phyloP scores from a whole-genome alignment of 2,113 vertebrate species.

The Sterna hirundo region DNA sequence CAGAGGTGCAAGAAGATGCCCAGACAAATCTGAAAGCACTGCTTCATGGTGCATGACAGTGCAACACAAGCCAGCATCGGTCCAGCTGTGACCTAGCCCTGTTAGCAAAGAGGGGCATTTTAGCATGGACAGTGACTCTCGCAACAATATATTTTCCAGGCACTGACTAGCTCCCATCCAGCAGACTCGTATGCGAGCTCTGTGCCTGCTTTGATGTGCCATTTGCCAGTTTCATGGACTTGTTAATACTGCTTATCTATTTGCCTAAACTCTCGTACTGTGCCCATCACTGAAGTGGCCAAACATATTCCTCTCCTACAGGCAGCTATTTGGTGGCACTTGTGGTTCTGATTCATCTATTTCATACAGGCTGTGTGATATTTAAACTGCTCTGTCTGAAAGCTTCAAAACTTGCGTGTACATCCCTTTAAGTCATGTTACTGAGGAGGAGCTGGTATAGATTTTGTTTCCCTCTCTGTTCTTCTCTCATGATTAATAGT shows the following conservation, averaged over 20 bases:
- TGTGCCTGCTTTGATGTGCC: background rate
- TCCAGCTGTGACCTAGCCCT: background rate
- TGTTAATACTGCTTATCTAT: background rate
- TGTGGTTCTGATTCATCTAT: background rate
- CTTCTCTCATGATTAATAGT: background rate
- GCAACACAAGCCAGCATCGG: background rate
- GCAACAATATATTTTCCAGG: background rate
- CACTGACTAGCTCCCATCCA: background rate
- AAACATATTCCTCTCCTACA: background rate
- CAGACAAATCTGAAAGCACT: background rate
- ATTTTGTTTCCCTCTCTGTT: background rate
- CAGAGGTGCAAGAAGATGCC: background rate
- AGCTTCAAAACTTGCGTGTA: background rate
- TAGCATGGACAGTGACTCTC: background rate
- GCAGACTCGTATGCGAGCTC: accelerated
- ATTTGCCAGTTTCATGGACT: background rate
- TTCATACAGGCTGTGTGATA: background rate
- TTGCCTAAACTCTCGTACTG: background rate
- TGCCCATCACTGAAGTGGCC: background rate
- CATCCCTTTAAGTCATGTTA: background rate
- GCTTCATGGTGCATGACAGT: background rate
- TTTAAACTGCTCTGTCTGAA: background rate
- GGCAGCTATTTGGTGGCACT: background rate
- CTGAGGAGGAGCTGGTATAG: background rate
- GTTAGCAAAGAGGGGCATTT: background rate